Evolutionary conservation across 1,140 invertebrate species (phyloP).

Genomic region (Habropoda laboriosa): DNA sequence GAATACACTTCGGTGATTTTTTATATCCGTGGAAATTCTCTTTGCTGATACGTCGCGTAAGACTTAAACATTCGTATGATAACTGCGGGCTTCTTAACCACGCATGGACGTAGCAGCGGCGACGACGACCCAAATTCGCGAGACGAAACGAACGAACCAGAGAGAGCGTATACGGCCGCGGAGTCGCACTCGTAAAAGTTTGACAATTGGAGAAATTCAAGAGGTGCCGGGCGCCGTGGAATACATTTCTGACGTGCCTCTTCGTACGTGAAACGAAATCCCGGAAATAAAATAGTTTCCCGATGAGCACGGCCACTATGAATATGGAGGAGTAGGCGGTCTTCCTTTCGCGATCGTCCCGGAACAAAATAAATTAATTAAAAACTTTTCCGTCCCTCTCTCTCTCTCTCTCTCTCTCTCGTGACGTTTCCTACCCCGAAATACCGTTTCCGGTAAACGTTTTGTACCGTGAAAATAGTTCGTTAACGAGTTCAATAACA

Average conservation of each 20-base stretch:
- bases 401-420: neutral
- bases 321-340: constrained; percentile 14
- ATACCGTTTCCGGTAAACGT: neutral
- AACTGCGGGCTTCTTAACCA: constrained; percentile 32
- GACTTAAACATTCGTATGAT: constrained; percentile 39
- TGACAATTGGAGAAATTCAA: constrained; percentile 46
- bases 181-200: constrained; percentile 37
- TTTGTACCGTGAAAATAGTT: neutral
- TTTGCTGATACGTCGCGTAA: no score
- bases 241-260: constrained; percentile 36
- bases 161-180: neutral
- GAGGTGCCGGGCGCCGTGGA: constrained; percentile 6
- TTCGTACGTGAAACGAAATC: constrained; percentile 30
- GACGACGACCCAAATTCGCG: constrained; percentile 25
- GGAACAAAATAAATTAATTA: constrained; percentile 40
- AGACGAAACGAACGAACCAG: constrained; percentile 6
- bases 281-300: constrained; percentile 46
- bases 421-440: neutral
- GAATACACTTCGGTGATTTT: no score
- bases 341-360: neutral
- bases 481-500: neutral
- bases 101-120: neutral
- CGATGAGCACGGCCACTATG: constrained; percentile 17
- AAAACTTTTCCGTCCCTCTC: neutral
- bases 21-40: no score